These are phyloP conservation scores for Todiramphus chloris DNA, from an alignment of 2,113 vertebrate species.

Conservation along the genomic window DNA sequence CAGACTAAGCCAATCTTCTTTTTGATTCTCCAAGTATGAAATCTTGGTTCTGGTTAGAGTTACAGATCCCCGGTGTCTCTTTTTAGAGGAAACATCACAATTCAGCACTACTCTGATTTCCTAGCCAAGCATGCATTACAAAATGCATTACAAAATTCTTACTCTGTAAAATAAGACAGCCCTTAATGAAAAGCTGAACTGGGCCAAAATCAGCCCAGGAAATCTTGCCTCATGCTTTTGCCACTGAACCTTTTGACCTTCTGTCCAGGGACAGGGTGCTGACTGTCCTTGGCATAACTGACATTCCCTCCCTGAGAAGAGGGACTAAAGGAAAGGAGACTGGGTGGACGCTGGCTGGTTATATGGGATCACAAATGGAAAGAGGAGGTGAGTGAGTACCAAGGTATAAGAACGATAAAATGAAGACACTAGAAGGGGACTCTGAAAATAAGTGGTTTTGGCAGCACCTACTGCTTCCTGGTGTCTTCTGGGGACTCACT, in stretches of 20 bases:
- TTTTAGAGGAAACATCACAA: not conserved
- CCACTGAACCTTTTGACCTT: not conserved
- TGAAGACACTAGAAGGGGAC: not conserved
- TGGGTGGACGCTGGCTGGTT: not conserved
- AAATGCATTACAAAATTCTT: not conserved
- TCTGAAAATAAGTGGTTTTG: not conserved
- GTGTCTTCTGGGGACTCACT: not conserved
- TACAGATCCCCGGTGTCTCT: conserved; percentile 22
- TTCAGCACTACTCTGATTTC: not conserved
- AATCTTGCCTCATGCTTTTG: not conserved
- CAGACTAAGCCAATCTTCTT: conserved; percentile 15
- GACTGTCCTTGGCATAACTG: not conserved
- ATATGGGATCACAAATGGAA: not conserved
- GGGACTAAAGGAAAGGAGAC: not conserved
- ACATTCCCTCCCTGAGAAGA: not conserved
- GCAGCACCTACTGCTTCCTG: not conserved
- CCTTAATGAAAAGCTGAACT: not conserved
- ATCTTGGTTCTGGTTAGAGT: conserved; percentile 15
- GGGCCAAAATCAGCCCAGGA: not conserved
- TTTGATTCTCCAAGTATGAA: not conserved
- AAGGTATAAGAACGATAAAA: not conserved
- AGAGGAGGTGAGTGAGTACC: not conserved
- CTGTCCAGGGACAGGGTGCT: not conserved
- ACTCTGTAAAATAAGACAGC: not conserved
- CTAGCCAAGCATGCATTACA: not conserved